phyloP scores from a whole-genome alignment of 2,113 vertebrate species.

The Trogon surrucura region DNA sequence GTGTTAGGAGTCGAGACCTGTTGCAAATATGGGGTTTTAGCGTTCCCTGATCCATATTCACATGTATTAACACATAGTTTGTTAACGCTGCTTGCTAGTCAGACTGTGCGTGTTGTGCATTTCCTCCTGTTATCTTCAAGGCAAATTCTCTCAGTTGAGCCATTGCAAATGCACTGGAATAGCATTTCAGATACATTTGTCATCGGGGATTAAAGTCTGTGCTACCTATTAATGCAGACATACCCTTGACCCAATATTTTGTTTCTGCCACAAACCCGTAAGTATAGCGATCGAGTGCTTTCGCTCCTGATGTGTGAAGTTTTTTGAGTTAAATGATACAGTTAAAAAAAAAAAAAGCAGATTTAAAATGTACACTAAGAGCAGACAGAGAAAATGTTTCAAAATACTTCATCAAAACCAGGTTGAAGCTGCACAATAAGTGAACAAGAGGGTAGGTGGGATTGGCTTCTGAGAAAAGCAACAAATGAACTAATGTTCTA shows the following conservation, averaged over 20 bases:
- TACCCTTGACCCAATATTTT: not conserved
- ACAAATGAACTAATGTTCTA: not conserved
- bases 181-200: not conserved
- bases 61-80: not conserved
- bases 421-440: not conserved
- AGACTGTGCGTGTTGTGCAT: fast-evolving
- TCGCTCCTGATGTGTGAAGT: not conserved
- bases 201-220: not conserved
- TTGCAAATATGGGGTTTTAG: not conserved
- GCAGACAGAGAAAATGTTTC: not conserved
- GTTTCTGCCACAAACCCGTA: not conserved
- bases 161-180: not conserved
- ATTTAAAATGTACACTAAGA: not conserved
- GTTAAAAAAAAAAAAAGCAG: not conserved
- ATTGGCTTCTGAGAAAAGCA: not conserved
- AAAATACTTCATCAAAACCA: not conserved
- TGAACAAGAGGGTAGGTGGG: not conserved
- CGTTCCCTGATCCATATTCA: not conserved
- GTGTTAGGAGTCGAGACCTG: too few relatives aligned
- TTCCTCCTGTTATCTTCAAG: not conserved
- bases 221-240: not conserved
- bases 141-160: not conserved
- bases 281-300: not conserved
- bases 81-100: not conserved
- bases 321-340: not conserved